These are phyloP conservation scores for Oxystoma pomonae DNA, from an alignment of 2,888 invertebrate species.

Conservation along the genomic window DNA sequence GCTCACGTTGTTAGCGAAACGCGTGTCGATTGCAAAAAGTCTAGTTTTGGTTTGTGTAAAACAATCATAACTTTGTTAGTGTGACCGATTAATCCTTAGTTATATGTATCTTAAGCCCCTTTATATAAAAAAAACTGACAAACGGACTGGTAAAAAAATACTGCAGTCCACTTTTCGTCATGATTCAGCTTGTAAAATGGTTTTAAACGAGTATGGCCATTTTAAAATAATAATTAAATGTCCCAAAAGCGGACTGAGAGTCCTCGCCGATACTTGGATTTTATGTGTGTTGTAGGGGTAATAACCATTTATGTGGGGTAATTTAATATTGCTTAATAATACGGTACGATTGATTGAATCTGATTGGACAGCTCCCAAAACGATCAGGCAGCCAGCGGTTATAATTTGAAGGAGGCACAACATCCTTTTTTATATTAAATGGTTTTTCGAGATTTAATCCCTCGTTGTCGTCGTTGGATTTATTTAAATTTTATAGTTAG, in stretches of 20 bases:
- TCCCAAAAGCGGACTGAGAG: not conserved
- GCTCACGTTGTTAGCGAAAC: too few relatives aligned
- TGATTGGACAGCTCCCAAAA: not conserved
- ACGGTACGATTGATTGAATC: conserved; percentile 39
- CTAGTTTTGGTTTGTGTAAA: too few relatives aligned
- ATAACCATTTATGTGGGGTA: conserved; percentile 11
- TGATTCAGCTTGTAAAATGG: too few relatives aligned
- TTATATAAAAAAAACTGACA: too few relatives aligned
- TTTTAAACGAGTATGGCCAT: too few relatives aligned
- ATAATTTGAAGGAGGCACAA: not conserved
- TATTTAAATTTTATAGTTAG: not conserved
- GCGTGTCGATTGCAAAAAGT: too few relatives aligned
- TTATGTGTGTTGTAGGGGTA: not conserved
- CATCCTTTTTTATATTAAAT: not conserved
- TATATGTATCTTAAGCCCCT: too few relatives aligned
- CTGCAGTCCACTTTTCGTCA: too few relatives aligned
- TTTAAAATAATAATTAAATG: conserved; percentile 13
- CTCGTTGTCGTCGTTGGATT: too few relatives aligned
- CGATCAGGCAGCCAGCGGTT: not conserved
- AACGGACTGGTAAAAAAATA: too few relatives aligned
- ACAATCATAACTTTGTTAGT: too few relatives aligned
- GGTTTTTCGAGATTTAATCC: not conserved
- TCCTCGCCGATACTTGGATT: not conserved
- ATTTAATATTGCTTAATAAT: conserved; percentile 38
- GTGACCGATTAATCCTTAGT: too few relatives aligned